phyloP scores from a whole-genome alignment of 2,113 vertebrate species.

The Stigmatopora argus region DNA sequence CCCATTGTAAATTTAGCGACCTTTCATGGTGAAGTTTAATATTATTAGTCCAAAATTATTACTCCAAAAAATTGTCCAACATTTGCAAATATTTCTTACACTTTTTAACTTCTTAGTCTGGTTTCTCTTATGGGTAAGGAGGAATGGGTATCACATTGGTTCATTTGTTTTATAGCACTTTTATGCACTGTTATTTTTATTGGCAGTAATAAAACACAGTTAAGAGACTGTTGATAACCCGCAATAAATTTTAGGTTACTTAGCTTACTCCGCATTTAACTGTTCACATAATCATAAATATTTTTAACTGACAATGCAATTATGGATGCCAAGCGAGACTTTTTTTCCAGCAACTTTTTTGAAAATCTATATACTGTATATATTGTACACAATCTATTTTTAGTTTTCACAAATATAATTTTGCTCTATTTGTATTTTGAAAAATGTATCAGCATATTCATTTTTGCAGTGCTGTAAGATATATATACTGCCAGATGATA shows the following conservation, averaged over 20 bases:
- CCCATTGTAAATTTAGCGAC: too few species aligned
- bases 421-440: too few species aligned
- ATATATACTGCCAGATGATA: too few species aligned
- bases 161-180: not conserved
- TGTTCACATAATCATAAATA: not conserved
- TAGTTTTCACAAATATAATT: too few species aligned
- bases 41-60: too few species aligned
- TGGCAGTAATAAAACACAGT: not conserved
- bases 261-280: not conserved
- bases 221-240: not conserved
- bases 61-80: not conserved
- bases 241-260: slow-evolving; percentile 1
- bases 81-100: not conserved
- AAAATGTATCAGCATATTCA: too few species aligned
- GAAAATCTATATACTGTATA: not conserved
- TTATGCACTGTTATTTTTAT: not conserved
- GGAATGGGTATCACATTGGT: not conserved
- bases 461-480: too few species aligned
- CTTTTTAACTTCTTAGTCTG: not conserved
- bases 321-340: not conserved
- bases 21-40: too few species aligned
- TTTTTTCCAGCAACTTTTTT: too few species aligned
- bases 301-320: not conserved
- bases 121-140: not conserved
- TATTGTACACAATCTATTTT: not conserved